Evolutionary conservation across 2,113 vertebrate genomes (phyloP).

Genomic region (Apeltes quadracus): DNA sequence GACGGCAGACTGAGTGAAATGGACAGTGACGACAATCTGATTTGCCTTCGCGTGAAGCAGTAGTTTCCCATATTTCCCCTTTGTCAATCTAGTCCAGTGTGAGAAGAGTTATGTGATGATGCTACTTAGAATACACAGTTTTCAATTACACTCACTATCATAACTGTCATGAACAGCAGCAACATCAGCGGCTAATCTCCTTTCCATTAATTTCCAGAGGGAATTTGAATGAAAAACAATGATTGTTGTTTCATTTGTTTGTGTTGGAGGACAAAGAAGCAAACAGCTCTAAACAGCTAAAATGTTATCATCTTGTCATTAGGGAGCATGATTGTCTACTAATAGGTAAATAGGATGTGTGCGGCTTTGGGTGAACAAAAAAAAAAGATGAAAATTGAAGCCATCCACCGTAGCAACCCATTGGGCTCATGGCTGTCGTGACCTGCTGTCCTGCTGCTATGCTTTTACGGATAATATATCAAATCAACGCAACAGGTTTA

Average conservation of each 20-base stretch:
- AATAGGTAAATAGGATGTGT: not conserved
- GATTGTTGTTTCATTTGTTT: no score
- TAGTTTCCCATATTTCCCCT: slow-evolving; percentile 66
- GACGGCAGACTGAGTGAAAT: slow-evolving; percentile 44
- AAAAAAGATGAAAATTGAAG: slow-evolving; percentile 14
- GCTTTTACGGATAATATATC: not conserved
- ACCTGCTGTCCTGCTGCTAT: not conserved
- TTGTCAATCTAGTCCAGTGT: slow-evolving; percentile 39
- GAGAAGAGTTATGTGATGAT: slow-evolving; percentile 50
- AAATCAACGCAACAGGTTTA: slow-evolving; percentile 3
- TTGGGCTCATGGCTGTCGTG: not conserved
- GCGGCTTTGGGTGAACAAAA: not conserved
- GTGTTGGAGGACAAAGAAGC: not conserved
- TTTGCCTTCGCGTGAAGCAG: slow-evolving; percentile 51
- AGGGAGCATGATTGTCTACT: not conserved
- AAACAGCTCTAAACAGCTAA: slow-evolving; percentile 6
- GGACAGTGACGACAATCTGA: slow-evolving; percentile 60
- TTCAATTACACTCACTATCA: slow-evolving; percentile 61
- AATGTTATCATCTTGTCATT: slow-evolving; percentile 4
- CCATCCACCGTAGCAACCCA: not conserved
- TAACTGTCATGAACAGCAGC: slow-evolving; percentile 52
- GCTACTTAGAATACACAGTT: slow-evolving; percentile 52
- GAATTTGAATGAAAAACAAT: slow-evolving; percentile 55
- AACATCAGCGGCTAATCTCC: slow-evolving; percentile 57
- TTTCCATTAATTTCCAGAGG: slow-evolving; percentile 42